Evolutionary conservation across 2,888 invertebrate species (phyloP).

Genomic region (Eledone cirrhosa): DNA sequence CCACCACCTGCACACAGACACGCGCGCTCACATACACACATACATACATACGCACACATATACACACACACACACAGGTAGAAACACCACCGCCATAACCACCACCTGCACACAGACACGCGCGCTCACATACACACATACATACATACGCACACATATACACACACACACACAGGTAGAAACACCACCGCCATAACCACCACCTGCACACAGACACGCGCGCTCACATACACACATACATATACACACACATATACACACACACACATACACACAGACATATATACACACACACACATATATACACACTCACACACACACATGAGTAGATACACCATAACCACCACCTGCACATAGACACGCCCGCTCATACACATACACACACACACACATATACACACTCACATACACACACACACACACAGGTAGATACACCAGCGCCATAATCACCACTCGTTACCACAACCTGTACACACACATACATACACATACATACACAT

Average conservation of each 20-base stretch:
- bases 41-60: not conserved
- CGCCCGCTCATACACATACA: not conserved
- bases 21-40: not conserved
- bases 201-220: not conserved
- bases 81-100: too few species aligned
- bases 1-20: not conserved
- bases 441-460: not conserved
- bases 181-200: not conserved
- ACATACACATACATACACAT: conserved; percentile 6
- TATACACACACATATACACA: not conserved
- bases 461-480: not conserved
- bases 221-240: not conserved
- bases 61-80: not conserved
- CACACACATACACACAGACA: not conserved
- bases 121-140: not conserved
- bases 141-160: not conserved
- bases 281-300: not conserved
- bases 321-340: not conserved
- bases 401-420: not conserved
- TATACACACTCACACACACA: not conserved
- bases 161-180: not conserved
- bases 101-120: not conserved
- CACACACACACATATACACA: not conserved
- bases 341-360: not conserved
- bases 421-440: not conserved